phyloP scores from a whole-genome alignment of 2,113 vertebrate genomes.

The Brachyistius frenatus region DNA sequence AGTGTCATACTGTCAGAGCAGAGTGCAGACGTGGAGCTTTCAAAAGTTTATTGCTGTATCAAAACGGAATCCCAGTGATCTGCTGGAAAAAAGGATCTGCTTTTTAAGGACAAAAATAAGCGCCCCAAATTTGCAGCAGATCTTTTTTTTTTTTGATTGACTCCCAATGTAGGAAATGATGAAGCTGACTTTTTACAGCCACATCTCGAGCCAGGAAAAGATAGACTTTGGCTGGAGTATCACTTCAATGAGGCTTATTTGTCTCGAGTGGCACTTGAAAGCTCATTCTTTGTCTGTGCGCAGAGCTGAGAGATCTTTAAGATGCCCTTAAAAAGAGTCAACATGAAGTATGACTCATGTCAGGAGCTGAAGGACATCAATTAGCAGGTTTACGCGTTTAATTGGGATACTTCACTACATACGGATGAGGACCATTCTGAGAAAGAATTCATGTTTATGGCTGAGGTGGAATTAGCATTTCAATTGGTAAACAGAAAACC shows the following conservation, averaged over 20 bases:
- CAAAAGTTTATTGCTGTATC: slow-evolving; percentile 8
- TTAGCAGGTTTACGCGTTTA: slow-evolving; percentile 14
- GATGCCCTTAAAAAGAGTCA: slow-evolving; percentile 33
- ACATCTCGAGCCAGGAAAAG: slow-evolving; percentile 12
- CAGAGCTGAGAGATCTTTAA: slow-evolving; percentile 18
- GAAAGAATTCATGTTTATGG: slow-evolving; percentile 38
- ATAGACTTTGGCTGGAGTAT: slow-evolving; percentile 32
- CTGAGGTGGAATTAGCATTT: slow-evolving; percentile 14
- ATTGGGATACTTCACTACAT: slow-evolving; percentile 38
- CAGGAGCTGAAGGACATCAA: slow-evolving; percentile 44
- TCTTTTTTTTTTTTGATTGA: background rate
- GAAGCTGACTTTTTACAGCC: slow-evolving; percentile 5
- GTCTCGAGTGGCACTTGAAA: slow-evolving; percentile 27
- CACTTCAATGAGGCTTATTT: slow-evolving; percentile 36
- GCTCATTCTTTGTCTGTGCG: slow-evolving; percentile 5
- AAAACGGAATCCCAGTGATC: background rate
- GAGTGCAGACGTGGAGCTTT: slow-evolving; percentile 34
- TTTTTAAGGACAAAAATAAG: background rate
- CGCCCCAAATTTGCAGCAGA: background rate
- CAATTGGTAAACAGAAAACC: slow-evolving; percentile 15
- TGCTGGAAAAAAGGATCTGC: background rate
- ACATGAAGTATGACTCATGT: slow-evolving; percentile 24
- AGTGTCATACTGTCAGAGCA: slow-evolving; percentile 16
- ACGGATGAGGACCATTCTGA: slow-evolving; percentile 33
- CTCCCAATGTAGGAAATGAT: background rate